Evolutionary conservation across 2,888 invertebrate genomes (phyloP), one percentile per base, ranked within the genome.

Genomic region (Heteropelma amictum): DNA sequence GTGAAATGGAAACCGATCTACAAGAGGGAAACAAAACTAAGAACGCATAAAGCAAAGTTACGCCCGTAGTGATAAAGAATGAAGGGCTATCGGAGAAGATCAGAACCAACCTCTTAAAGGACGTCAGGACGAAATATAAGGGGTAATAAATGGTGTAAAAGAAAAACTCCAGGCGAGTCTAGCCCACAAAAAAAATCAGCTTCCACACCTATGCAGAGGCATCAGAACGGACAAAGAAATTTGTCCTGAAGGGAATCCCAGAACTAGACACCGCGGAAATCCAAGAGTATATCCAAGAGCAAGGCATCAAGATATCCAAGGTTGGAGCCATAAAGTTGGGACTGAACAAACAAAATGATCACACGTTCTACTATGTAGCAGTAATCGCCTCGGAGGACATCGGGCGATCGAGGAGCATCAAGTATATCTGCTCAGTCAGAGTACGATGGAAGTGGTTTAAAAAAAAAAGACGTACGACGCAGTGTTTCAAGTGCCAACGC

Each of bases 401-500:
- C 0, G 26, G 10, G 1, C 35, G 8, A 17, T 3, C 54, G 8
- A 38, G 12, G 8, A 56, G 49, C 14, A 28, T 65, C 10, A 68
- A 54, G 40, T 40, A 42, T 28, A 38, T 77, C 1, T 53, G 28
- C 8, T 23, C 54, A 14, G 61, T 60, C 2, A 54, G 45, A 49
- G 49, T 70, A 1, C 47, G 19, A n/a, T 68, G 73, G 78, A 71
- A 79, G 23, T 58, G 56, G 10, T 79, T 76, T 30, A 64, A 30
- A 54, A 79, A 76, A 17, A 42, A 54, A 1, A 45, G 67, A 38
- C 26, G 40, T 7, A 14, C 68, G 2, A 76, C 79, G 0, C 77
- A 77, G 26, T 79, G 76, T 17, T 70, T 68, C 26, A 51, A 72
- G 17, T 79, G 79, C 61, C 76, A 79, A 47, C 8, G 10, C 3